phyloP scores from a whole-genome alignment of 2,888 invertebrate species.

The Ornithoptera alexandrae region DNA sequence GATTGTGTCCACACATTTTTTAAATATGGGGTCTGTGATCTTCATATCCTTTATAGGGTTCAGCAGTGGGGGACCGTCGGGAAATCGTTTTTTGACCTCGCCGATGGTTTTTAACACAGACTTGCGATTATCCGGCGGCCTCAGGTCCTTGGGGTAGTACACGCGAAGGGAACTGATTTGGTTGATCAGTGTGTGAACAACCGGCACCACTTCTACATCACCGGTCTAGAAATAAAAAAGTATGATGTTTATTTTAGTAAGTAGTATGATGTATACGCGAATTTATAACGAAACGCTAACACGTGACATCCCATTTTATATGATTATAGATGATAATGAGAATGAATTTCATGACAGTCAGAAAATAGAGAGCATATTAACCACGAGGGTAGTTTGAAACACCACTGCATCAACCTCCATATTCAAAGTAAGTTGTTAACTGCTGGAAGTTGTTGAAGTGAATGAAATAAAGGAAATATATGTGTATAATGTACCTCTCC shows the following conservation, averaged over 20 bases:
- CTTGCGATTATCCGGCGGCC: constrained; percentile 90
- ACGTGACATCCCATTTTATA: too few relatives aligned
- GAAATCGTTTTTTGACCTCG: constrained; percentile 94
- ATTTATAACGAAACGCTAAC: too few relatives aligned
- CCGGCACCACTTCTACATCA: constrained; percentile 94
- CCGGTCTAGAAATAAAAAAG: constrained; percentile 77
- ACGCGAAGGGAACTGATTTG: constrained; percentile 94
- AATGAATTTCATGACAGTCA: too few relatives aligned
- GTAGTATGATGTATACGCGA: too few relatives aligned
- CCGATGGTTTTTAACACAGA: constrained; percentile 91
- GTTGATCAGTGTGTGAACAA: constrained; percentile 89
- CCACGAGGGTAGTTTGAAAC: too few relatives aligned
- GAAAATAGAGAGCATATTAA: too few relatives aligned
- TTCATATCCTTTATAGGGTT: constrained; percentile 98
- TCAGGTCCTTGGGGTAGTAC: constrained; percentile 93
- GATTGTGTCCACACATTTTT: constrained; percentile 89
- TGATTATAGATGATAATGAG: too few relatives aligned
- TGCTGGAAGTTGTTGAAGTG: background rate
- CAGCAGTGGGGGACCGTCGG: constrained; percentile 91
- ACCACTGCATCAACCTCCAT: too few relatives aligned
- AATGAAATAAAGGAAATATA: background rate
- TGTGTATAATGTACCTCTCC: constrained; percentile 70
- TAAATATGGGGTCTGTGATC: constrained; percentile 90
- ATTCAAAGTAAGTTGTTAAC: too few relatives aligned
- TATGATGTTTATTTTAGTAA: background rate